These are phyloP conservation scores for Ginglymostoma cirratum DNA, from an alignment of 2,113 vertebrate species.

Conservation along the genomic window DNA sequence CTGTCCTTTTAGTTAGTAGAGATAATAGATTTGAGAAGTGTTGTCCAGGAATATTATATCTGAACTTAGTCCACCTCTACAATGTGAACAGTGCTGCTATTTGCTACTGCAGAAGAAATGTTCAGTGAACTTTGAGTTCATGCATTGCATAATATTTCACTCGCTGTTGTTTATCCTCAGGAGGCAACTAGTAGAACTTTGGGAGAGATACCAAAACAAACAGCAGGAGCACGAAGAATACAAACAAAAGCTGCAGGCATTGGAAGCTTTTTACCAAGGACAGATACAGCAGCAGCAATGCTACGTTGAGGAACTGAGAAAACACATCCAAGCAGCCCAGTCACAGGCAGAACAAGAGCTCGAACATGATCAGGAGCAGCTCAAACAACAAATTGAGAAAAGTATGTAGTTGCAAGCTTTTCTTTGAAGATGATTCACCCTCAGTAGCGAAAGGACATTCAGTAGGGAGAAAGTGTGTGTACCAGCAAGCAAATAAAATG, in stretches of 20 bases:
- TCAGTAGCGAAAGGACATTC: background rate
- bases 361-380: conserved; percentile 63
- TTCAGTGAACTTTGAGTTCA: background rate
- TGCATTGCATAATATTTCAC: background rate
- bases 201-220: background rate
- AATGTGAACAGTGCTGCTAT: background rate
- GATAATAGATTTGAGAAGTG: background rate
- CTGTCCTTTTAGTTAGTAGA: background rate
- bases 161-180: conserved; percentile 40
- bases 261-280: conserved; percentile 48
- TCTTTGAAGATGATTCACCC: background rate
- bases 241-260: conserved; percentile 44
- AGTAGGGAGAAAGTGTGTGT: background rate
- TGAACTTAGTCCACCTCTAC: background rate
- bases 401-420: conserved; percentile 55
- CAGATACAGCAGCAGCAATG: conserved; percentile 60
- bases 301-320: conserved; percentile 65
- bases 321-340: conserved; percentile 70
- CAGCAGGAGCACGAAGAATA: conserved; percentile 1
- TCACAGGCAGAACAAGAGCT: conserved; percentile 67
- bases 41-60: background rate
- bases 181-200: conserved; percentile 44
- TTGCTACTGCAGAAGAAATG: background rate
- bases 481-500: background rate
- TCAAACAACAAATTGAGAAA: conserved; percentile 65